Percentiles rank a stretch among this genome's conserved stretches.
Evolutionary conservation across 2,888 invertebrate genomes (phyloP).

Genomic region (Drosophila anceps): DNA sequence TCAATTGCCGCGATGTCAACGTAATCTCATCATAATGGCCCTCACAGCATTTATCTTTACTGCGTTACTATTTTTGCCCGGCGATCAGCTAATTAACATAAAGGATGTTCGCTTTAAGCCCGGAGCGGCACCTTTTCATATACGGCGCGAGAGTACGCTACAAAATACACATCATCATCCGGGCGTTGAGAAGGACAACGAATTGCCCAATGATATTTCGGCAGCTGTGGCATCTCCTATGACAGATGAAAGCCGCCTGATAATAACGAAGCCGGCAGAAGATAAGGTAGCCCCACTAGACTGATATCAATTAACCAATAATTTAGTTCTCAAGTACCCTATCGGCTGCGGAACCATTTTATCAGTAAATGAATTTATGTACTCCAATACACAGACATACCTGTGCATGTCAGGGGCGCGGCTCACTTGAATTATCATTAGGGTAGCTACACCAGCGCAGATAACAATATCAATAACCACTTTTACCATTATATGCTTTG

Average conservation of each 20-base stretch:
- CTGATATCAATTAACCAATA: constrained; percentile 1
- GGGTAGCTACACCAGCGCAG: neutral
- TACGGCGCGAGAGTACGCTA: constrained; percentile 53
- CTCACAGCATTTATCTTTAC: constrained; percentile 87
- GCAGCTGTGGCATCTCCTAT: constrained; percentile 51
- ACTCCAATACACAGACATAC: neutral
- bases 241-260: constrained; percentile 41
- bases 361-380: constrained; percentile 36
- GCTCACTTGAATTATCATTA: constrained; percentile 15
- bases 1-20: constrained; percentile 92
- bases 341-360: constrained; percentile 4
- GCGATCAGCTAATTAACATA: constrained; percentile 75
- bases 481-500: constrained; percentile 18
- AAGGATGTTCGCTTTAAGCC: constrained; percentile 49
- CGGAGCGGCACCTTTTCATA: constrained; percentile 57
- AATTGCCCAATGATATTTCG: constrained; percentile 36
- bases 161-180: constrained; percentile 70
- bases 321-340: constrained; percentile 1
- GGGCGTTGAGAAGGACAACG: constrained; percentile 22
- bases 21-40: constrained; percentile 90
- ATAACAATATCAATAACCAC: constrained; percentile 35
- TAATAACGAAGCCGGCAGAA: constrained; percentile 15
- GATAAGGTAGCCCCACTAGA: constrained; percentile 38
- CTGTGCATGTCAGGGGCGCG: constrained; percentile 17
- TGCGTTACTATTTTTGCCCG: constrained; percentile 88